Conservation (phyloP, 2,113 vertebrate genomes). For the Rutilus rutilus region DNA sequence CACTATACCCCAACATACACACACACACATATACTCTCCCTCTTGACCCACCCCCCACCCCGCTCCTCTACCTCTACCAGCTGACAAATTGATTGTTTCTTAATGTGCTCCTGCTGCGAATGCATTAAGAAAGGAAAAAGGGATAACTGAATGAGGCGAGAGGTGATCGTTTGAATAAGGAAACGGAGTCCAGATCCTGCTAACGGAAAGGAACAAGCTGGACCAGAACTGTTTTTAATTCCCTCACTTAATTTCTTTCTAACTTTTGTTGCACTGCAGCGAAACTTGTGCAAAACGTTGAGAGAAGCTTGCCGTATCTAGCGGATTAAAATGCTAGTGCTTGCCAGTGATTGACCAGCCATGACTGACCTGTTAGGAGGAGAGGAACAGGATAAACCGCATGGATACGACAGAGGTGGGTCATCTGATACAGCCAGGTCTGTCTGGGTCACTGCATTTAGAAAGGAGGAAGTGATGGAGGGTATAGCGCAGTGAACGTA, state of each 20-base stretch:
- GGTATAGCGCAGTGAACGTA: constrained; percentile 15
- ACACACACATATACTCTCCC: constrained; percentile 25
- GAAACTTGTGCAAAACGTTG: background rate
- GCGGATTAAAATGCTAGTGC: background rate
- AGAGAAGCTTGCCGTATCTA: background rate
- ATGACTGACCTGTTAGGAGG: constrained; percentile 18
- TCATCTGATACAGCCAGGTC: constrained; percentile 52
- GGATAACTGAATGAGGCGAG: constrained; percentile 26
- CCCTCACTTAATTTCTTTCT: background rate
- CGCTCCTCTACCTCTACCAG: constrained; percentile 56
- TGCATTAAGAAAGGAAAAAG: constrained; percentile 34
- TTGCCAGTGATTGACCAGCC: constrained; percentile 11
- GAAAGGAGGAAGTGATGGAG: constrained; percentile 15
- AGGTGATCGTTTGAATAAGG: constrained; percentile 18
- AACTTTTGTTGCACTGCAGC: background rate
- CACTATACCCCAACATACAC: constrained; percentile 47
- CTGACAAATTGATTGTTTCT: constrained; percentile 73
- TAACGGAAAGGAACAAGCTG: constrained; percentile 18
- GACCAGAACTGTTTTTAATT: constrained; percentile 9
- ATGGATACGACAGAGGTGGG: constrained; percentile 50
- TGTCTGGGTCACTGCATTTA: constrained; percentile 35
- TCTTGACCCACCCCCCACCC: constrained; percentile 37
- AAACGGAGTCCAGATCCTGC: background rate
- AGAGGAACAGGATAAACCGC: constrained; percentile 4
- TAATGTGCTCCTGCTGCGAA: constrained; percentile 61